Conservation (phyloP, 2,113 vertebrate species). For the Oenanthe melanoleuca region DNA sequence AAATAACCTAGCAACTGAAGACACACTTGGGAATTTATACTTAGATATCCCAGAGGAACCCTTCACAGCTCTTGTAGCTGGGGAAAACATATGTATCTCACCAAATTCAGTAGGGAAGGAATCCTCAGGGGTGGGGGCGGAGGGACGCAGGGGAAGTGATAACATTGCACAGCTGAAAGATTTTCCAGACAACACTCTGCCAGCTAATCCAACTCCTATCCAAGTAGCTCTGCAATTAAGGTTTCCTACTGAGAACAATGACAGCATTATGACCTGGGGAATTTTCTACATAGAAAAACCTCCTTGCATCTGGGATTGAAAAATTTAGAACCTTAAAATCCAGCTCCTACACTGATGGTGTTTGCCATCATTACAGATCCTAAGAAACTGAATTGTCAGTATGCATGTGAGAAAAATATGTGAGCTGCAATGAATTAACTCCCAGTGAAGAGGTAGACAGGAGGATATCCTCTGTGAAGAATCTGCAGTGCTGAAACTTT, state of each 20-base stretch:
- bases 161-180: slow-evolving; percentile 55
- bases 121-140: slow-evolving; percentile 25
- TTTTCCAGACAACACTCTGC: slow-evolving; percentile 55
- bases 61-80: slow-evolving; percentile 59
- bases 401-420: background rate
- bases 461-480: background rate
- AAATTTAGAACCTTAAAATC: background rate
- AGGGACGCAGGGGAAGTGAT: background rate
- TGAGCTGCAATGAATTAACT: background rate
- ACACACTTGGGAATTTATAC: slow-evolving; percentile 63
- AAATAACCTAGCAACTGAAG: slow-evolving; percentile 69
- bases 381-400: background rate
- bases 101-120: slow-evolving; percentile 49
- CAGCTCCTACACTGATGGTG: background rate
- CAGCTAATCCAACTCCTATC: slow-evolving; percentile 44
- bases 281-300: background rate
- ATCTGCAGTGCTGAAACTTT: background rate
- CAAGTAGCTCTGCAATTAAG: slow-evolving; percentile 45
- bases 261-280: slow-evolving; percentile 13
- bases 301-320: background rate
- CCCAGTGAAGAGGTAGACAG: background rate
- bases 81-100: slow-evolving; percentile 65
- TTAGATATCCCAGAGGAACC: slow-evolving; percentile 64
- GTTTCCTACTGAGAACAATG: slow-evolving; percentile 22
- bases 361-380: background rate